Evolutionary conservation across 1,140 invertebrate genomes (phyloP).

Genomic region (Apis laboriosa): DNA sequence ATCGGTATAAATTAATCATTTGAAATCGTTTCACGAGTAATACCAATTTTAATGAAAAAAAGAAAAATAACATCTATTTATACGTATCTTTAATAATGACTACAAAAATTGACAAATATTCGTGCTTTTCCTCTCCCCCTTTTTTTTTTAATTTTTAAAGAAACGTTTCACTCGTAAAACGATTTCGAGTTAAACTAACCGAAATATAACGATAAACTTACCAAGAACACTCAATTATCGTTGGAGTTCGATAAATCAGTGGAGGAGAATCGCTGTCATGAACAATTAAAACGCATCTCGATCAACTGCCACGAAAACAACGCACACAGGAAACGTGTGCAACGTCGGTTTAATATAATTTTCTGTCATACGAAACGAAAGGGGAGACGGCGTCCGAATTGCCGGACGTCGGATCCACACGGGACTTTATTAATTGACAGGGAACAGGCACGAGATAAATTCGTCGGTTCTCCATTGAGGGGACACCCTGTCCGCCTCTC

Average conservation of each 20-base stretch:
- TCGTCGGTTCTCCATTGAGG: constrained; percentile 34
- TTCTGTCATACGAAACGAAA: constrained; percentile 12
- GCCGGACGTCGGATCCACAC: constrained; percentile 21
- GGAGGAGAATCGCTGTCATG: background rate
- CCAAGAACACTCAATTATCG: too few relatives aligned
- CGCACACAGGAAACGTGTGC: background rate
- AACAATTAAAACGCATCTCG: background rate
- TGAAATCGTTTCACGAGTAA: too few relatives aligned
- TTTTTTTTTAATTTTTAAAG: too few relatives aligned
- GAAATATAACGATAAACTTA: too few relatives aligned
- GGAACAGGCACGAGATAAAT: constrained; percentile 37
- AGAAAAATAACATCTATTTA: too few relatives aligned
- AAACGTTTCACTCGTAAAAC: too few relatives aligned
- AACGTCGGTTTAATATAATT: background rate
- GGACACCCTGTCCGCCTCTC: background rate
- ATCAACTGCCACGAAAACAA: background rate
- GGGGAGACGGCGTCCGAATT: background rate
- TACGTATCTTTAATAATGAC: too few relatives aligned
- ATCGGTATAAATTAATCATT: background rate
- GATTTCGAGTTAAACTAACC: too few relatives aligned
- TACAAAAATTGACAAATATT: too few relatives aligned
- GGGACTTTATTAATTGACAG: constrained; percentile 43
- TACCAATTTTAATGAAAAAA: too few relatives aligned
- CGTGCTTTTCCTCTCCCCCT: too few relatives aligned
- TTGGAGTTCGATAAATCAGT: too few relatives aligned